Base-by-base conservation (phyloP, 1,140 invertebrate species). In the Pentalonia nigronervosa region DNA sequence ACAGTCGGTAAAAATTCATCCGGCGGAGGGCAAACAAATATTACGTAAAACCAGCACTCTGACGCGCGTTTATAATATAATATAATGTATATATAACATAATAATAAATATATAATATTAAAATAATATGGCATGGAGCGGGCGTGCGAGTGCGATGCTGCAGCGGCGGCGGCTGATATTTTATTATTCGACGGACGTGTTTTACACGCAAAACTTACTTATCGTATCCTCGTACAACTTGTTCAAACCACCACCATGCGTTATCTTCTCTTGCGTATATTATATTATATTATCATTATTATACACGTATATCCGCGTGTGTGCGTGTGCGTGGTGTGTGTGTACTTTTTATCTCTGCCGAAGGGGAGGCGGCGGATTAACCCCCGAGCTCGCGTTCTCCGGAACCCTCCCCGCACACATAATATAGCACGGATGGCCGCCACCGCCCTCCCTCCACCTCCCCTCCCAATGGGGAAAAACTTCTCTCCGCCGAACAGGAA, bases 101-200 rank as follows among this genome's bases (percentile, higher is more conserved):
- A 41, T 41, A 41, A 41, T 41, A 9, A 48, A 41, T 41, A 41
- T 41, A 41, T 41, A 41, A 41, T 41, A 41, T 2, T 41, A 41
- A 41, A 41, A 41, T 41, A 41, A 48, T 20, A 20, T 53, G 47
- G 47, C 47, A 9, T 9, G 17, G 17, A 25, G 25, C 25, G 84
- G 30, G 30, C 17, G 45, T 17, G 84, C n/a, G 36, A 50, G 50
- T 89, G 50, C 56, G 87, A 89, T 41, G 87, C 14, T 48, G 47
- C 86, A 7, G 41, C 50, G 20, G 21, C n/a, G 6, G 14, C 60
- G n/a, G 14, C 11, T 89, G 48, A 17, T 89, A 89, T 89, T 89
- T 89, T 56, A 89, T 89, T 89, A 89, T 89, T 89, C 87, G 87
- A 89, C 48, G 48, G 50, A 89, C 87, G 87, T 89, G 87, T 89